phyloP scores from a whole-genome alignment of 35 echinoderm and acorn worm species.

The Anneissia japonica region DNA sequence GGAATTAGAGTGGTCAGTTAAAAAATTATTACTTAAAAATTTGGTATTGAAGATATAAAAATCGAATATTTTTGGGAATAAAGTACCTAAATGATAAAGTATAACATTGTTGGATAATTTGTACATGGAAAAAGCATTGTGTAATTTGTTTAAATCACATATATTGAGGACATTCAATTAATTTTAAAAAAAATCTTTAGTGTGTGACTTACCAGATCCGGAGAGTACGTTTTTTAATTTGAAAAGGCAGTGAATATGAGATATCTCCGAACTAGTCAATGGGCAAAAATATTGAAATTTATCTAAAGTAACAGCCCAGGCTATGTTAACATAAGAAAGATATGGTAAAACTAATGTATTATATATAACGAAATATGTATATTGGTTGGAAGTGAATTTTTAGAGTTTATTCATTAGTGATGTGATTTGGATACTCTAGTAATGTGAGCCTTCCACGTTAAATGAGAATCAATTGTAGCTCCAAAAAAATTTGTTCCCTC shows the following conservation, averaged over 20 bases:
- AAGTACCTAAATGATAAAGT: too few species aligned
- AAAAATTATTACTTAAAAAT: too few species aligned
- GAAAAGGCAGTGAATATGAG: not conserved
- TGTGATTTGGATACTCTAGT: not conserved
- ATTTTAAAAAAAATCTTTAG: too few species aligned
- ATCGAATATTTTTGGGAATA: too few species aligned
- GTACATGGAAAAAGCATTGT: too few species aligned
- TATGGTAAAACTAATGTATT: not conserved
- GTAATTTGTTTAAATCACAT: too few species aligned
- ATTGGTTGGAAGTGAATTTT: not conserved
- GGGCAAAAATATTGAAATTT: not conserved
- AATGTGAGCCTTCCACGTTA: not conserved
- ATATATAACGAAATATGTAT: not conserved
- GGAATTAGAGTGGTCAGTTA: too few species aligned
- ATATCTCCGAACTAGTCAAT: not conserved
- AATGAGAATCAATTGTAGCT: not conserved
- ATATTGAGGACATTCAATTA: too few species aligned
- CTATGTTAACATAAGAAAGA: not conserved
- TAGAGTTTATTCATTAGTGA: not conserved
- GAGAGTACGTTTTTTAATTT: not conserved
- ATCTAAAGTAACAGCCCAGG: not conserved
- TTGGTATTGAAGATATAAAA: too few species aligned
- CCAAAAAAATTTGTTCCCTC: not conserved
- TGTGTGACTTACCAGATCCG: not conserved
- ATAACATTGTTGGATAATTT: too few species aligned